Conservation (phyloP, 2,113 vertebrate species). For the Indicator indicator region DNA sequence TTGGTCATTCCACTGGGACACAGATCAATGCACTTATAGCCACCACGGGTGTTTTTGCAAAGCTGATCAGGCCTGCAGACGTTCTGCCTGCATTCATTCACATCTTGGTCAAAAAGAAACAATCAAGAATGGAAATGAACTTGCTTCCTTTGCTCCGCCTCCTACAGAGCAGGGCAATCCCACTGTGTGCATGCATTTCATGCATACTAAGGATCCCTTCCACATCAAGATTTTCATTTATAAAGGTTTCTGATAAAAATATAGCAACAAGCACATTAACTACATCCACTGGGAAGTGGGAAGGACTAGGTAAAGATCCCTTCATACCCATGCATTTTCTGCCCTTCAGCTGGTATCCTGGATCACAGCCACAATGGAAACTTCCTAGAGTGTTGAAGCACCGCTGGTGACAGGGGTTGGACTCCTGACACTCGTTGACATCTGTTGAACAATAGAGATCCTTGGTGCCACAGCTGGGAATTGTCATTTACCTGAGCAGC, state of each 20-base stretch:
- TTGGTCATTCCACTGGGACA: conserved; percentile 95
- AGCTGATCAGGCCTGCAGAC: conserved; percentile 93
- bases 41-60: conserved; percentile 94
- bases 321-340: conserved; percentile 90
- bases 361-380: conserved; percentile 93
- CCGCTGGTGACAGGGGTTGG: conserved; percentile 88
- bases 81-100: conserved; percentile 94
- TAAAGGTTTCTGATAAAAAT: neutral
- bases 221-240: neutral
- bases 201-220: neutral
- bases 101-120: conserved; percentile 73
- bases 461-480: neutral
- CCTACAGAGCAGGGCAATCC: neutral
- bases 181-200: neutral
- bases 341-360: conserved; percentile 91
- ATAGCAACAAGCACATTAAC: neutral
- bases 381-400: conserved; percentile 95
- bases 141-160: neutral
- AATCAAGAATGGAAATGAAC: neutral
- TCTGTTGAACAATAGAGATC: conserved; percentile 78
- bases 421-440: conserved; percentile 94
- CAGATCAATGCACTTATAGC: conserved; percentile 94
- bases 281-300: neutral
- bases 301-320: neutral
- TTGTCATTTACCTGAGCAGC: neutral